These are phyloP conservation scores for Torymus aiolomorphi DNA, from an alignment of 2,888 invertebrate genomes.

Conservation along the genomic window DNA sequence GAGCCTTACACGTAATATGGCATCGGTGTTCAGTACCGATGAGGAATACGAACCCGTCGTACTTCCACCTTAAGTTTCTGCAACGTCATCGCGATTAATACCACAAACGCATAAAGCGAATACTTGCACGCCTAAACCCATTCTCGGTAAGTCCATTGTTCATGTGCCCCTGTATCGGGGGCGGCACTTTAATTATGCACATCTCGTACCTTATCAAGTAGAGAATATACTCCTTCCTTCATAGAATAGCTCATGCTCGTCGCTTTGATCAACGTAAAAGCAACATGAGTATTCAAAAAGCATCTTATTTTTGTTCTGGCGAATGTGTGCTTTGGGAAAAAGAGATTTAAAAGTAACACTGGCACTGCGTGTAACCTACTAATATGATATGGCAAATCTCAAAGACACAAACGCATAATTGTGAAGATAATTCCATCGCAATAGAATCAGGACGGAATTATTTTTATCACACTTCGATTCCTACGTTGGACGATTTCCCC, in stretches of 20 bases:
- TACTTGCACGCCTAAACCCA: conserved; percentile 47
- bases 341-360: conserved; percentile 56
- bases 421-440: conserved; percentile 43
- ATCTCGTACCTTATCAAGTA: conserved; percentile 22
- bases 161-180: conserved; percentile 34
- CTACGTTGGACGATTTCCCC: conserved; percentile 78
- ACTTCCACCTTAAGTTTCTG: conserved; percentile 15
- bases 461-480: conserved; percentile 79
- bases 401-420: conserved; percentile 52
- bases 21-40: conserved; percentile 37
- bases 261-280: conserved; percentile 31
- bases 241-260: conserved; percentile 18
- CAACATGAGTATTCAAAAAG: conserved; percentile 47
- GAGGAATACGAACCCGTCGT: conserved; percentile 53
- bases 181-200: conserved; percentile 55
- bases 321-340: conserved; percentile 55
- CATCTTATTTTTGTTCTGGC: conserved; percentile 34
- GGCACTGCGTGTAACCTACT: conserved; percentile 55
- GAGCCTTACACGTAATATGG: conserved; percentile 48
- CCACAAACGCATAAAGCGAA: conserved; percentile 43
- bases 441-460: conserved; percentile 55
- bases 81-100: conserved; percentile 29
- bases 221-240: conserved; percentile 15
- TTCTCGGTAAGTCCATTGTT: conserved; percentile 45
- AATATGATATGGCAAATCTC: conserved; percentile 54